phyloP scores from a whole-genome alignment of 2,888 invertebrate species.

The Osmoderma eremita region DNA sequence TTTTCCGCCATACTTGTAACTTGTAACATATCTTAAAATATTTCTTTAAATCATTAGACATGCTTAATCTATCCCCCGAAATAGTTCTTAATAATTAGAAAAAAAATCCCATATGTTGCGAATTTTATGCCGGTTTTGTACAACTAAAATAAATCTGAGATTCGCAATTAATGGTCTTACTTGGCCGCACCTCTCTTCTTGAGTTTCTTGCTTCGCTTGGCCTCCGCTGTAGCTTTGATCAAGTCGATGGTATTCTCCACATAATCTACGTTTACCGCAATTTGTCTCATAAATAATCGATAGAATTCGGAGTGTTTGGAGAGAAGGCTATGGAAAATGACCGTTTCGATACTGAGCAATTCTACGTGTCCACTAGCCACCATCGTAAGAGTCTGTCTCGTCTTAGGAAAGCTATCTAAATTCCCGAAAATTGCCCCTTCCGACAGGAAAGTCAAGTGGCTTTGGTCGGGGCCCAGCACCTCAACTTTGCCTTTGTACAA shows the following conservation, averaged over 20 bases:
- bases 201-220: constrained; percentile 6
- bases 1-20: no score
- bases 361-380: constrained; percentile 51
- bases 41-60: no score
- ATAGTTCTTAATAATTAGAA: no score
- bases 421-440: constrained; percentile 51
- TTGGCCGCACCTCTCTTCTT: constrained; percentile 8
- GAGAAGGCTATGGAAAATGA: constrained; percentile 46
- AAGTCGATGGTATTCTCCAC: constrained; percentile 32
- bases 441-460: constrained; percentile 44
- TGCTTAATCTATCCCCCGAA: no score
- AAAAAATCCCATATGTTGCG: no score
- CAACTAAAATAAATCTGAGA: no score
- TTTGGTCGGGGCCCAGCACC: constrained; percentile 50
- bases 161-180: no score
- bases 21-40: no score
- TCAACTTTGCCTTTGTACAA: constrained; percentile 49
- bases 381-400: constrained; percentile 49
- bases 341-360: constrained; percentile 45
- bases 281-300: constrained; percentile 40
- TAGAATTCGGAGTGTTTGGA: constrained; percentile 45
- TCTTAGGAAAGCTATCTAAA: constrained; percentile 45
- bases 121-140: no score
- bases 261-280: constrained; percentile 47
- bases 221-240: background rate